A percentile compares a stretch with the other conserved stretches of the same genome.
Conservation (phyloP, 2,888 invertebrate genomes). For the Drosophila paranaensis region DNA sequence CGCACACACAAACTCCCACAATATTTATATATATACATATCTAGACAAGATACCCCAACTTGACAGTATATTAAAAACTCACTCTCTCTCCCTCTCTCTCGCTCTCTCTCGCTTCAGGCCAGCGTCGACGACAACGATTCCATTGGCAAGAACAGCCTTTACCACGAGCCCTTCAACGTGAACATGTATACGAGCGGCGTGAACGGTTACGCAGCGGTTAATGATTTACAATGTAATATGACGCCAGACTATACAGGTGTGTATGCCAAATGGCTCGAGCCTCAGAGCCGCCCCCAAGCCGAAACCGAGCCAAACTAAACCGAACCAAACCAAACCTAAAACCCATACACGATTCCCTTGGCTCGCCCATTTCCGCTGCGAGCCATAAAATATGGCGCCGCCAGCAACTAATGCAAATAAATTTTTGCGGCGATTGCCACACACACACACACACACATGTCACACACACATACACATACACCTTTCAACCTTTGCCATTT, state of each 20-base stretch:
- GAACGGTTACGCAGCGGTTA: conserved; percentile 85
- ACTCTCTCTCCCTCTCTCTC: too few species aligned
- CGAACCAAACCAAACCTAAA: conserved; percentile 3
- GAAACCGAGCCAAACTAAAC: not conserved
- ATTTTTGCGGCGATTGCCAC: conserved; percentile 66
- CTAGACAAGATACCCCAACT: conserved; percentile 7
- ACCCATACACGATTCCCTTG: conserved; percentile 42
- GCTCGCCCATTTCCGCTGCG: conserved; percentile 58
- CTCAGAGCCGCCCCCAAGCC: not conserved
- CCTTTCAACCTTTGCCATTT: conserved; percentile 43
- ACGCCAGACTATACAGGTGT: conserved; percentile 87
- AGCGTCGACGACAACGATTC: conserved; percentile 84
- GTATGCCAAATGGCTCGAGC: conserved; percentile 46
- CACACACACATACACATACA: conserved; percentile 8
- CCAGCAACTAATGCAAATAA: conserved; percentile 76
- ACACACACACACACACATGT: conserved; percentile 12
- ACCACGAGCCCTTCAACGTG: conserved; percentile 86
- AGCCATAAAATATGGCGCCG: conserved; percentile 73
- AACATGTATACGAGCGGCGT: conserved; percentile 85
- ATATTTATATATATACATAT: conserved; percentile 19
- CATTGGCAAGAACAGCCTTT: conserved; percentile 85
- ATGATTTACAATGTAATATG: conserved; percentile 85
- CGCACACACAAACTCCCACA: not conserved
- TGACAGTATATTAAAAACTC: conserved; percentile 48
- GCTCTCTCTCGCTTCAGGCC: conserved; percentile 61